Evolutionary conservation across 2,797 vertebrate species (phyloP).

Genomic region (Macroramphosus scolopax): DNA sequence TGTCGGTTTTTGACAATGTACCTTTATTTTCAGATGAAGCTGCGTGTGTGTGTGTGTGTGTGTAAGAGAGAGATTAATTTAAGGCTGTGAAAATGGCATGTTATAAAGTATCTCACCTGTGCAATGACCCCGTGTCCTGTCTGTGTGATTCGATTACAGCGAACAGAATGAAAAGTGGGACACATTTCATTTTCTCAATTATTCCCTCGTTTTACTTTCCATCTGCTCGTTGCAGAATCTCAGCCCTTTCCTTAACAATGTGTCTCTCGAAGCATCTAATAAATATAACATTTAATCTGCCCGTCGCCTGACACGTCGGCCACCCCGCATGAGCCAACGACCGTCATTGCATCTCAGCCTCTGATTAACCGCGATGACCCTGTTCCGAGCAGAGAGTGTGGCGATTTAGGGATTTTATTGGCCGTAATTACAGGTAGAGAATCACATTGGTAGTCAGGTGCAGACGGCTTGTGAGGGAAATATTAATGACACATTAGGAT

Average conservation of each 20-base stretch:
- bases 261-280: slow-evolving; percentile 40
- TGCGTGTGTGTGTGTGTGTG: slow-evolving; percentile 9
- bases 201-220: slow-evolving; percentile 5
- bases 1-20: slow-evolving; percentile 26
- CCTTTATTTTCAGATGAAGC: slow-evolving; percentile 20
- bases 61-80: background rate
- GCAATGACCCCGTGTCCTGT: slow-evolving; percentile 42
- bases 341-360: slow-evolving; percentile 60
- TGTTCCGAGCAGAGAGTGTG: slow-evolving; percentile 54
- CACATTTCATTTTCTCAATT: slow-evolving; percentile 27
- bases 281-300: slow-evolving; percentile 51
- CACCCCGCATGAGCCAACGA: slow-evolving; percentile 60
- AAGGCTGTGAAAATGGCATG: slow-evolving; percentile 62
- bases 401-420: slow-evolving; percentile 66
- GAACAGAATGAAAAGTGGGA: slow-evolving; percentile 1
- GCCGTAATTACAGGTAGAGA: slow-evolving; percentile 69
- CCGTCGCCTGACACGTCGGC: slow-evolving; percentile 44
- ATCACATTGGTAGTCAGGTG: slow-evolving; percentile 62
- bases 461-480: slow-evolving; percentile 51
- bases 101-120: slow-evolving; percentile 73
- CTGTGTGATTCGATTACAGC: slow-evolving; percentile 18
- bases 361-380: slow-evolving; percentile 70
- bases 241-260: slow-evolving; percentile 14
- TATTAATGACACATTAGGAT: slow-evolving; percentile 71
- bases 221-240: slow-evolving; percentile 4